Conservation (phyloP, 2,888 invertebrate genomes). For the Trachelus iudaicus region DNA sequence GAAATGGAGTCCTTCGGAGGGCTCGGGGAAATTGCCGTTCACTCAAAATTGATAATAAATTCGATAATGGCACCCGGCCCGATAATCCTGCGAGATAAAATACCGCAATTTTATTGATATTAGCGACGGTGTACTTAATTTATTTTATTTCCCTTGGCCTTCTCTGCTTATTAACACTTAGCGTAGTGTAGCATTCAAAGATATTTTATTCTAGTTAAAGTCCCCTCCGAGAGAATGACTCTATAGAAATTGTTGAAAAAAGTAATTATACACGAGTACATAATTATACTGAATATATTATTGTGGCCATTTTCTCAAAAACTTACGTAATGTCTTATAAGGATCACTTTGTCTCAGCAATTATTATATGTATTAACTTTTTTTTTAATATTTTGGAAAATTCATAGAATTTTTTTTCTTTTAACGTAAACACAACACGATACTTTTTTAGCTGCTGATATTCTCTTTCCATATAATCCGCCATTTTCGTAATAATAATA, state of each 20-base stretch:
- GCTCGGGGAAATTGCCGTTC: slow-evolving; percentile 58
- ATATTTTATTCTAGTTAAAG: neutral
- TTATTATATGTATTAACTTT: neutral
- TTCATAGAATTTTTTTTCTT: neutral
- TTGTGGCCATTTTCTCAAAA: neutral
- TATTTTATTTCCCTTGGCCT: slow-evolving; percentile 7
- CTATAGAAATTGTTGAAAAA: too few species aligned
- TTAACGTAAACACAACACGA: neutral
- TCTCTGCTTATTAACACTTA: slow-evolving; percentile 13
- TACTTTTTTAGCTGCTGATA: neutral
- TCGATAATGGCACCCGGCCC: slow-evolving; percentile 49
- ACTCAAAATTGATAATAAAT: slow-evolving; percentile 64
- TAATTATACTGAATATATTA: neutral
- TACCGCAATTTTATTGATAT: slow-evolving; percentile 56
- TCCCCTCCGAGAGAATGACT: neutral
- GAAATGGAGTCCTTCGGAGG: slow-evolving; percentile 57
- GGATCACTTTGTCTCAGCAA: too few species aligned
- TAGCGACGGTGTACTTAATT: slow-evolving; percentile 28
- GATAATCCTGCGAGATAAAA: slow-evolving; percentile 58
- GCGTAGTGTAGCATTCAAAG: slow-evolving; percentile 7
- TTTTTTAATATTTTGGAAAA: neutral
- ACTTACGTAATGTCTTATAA: too few species aligned
- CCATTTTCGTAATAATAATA: neutral
- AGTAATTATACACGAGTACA: too few species aligned
- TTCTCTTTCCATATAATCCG: neutral